These are phyloP conservation scores for Hyphantria cunea DNA, from an alignment of 1,140 invertebrate genomes.

Conservation along the genomic window DNA sequence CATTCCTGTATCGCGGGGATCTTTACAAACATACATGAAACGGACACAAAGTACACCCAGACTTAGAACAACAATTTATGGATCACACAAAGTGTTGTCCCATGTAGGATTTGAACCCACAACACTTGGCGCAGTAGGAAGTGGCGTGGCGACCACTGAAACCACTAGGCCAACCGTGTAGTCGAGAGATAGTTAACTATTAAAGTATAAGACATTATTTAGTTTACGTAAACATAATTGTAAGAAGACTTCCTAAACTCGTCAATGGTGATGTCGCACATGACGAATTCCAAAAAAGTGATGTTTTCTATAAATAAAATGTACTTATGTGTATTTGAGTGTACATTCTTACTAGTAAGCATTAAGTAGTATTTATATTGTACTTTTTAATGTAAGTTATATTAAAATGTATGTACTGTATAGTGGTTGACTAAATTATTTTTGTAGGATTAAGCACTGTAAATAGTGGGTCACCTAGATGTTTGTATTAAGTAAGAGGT, in stretches of 20 bases:
- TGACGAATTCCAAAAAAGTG: conserved; percentile 41
- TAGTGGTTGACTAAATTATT: conserved; percentile 77
- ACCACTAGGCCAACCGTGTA: too few relatives aligned
- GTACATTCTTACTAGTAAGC: conserved; percentile 51
- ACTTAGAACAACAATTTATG: too few relatives aligned
- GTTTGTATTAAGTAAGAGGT: conserved; percentile 62
- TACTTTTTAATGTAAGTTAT: conserved; percentile 43
- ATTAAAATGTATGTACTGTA: conserved; percentile 69
- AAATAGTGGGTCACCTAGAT: conserved; percentile 67
- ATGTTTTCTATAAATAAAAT: conserved; percentile 38
- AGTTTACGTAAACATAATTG: not conserved
- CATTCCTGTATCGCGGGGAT: too few relatives aligned
- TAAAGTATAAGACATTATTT: not conserved
- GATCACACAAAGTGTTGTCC: too few relatives aligned
- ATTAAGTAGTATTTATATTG: conserved; percentile 64
- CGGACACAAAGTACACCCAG: too few relatives aligned
- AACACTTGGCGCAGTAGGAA: too few relatives aligned
- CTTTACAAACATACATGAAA: too few relatives aligned
- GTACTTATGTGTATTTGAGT: conserved; percentile 42
- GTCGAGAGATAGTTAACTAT: not conserved
- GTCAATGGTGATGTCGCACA: not conserved
- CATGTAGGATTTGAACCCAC: too few relatives aligned
- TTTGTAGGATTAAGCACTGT: conserved; percentile 77
- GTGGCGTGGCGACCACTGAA: too few relatives aligned
- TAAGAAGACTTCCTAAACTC: not conserved